Evolutionary conservation across 2,888 invertebrate species (phyloP), one percentile per base, ranked within the genome.

Genomic region (Boloria selene): DNA sequence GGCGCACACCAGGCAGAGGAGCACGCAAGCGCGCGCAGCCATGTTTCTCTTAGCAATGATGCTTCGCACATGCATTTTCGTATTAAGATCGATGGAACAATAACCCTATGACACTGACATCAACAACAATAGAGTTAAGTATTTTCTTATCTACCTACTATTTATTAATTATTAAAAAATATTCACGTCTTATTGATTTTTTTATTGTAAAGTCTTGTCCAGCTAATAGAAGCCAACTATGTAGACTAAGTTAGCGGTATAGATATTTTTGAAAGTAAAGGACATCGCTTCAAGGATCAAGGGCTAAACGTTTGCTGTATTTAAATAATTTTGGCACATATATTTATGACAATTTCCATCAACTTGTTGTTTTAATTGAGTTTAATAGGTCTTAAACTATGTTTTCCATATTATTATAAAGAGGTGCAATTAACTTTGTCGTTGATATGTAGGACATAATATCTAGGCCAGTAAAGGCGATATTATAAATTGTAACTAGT

Each of bases 1-100:
- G 65, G 78, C 76, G 72, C 80, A 70, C 68, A 79, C 70, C 70
- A 82, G 71, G 66, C 76, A 75, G 61, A 80, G 76, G 17, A 89
- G 73, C 70, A 87, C 80, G 87, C 91, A 86, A 75, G 88, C 85
- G 87, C 88, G 89, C 89, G 83, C 74, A 75, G 81, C 88, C 91
- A 91, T 92, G 84, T 75, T 85, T 77, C 72, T 73, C 69, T 72
- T 72, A 75, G 75, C 82, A 90, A 86, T 91, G 90, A 82, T 80
- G 72, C 66, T 72, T 73, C 64, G 73, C 52, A 79, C 72, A 78
- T 78, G 77, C 65, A 59, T 45, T 67, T 22, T 17, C 51, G 63
- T 65, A 61, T 72, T 68, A 73, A 73, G 59, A 68, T 67, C 69
- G 55, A 73, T 75, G 74, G 74, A 77, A 75, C 75, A 73, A 71